These are phyloP conservation scores for Galeopterus variegatus DNA, from an alignment of 2,113 vertebrate genomes.

Conservation along the genomic window DNA sequence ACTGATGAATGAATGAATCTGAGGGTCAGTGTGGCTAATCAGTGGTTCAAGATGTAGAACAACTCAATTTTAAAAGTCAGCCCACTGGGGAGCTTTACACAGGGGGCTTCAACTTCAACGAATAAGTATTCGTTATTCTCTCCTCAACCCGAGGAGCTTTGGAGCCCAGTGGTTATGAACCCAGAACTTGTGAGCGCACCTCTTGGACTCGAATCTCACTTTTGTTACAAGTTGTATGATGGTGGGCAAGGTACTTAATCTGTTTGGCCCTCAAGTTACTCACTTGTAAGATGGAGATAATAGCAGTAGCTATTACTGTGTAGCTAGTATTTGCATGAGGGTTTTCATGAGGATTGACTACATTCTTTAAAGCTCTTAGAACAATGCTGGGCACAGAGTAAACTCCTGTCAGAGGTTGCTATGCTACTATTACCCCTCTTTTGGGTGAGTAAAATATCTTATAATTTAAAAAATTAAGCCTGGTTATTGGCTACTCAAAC, in stretches of 20 bases:
- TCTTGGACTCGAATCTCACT: neutral
- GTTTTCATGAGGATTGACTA: neutral
- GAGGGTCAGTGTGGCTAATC: neutral
- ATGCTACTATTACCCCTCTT: neutral
- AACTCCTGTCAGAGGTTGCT: neutral
- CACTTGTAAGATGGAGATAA: neutral
- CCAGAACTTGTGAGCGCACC: neutral
- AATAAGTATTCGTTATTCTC: neutral
- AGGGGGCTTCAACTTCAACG: neutral
- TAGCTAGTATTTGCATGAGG: neutral
- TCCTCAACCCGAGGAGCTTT: neutral
- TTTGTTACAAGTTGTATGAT: neutral
- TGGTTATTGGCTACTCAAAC: neutral
- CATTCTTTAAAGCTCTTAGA: neutral
- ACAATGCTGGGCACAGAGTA: neutral
- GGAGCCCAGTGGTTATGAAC: neutral
- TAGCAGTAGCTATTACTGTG: fast-evolving
- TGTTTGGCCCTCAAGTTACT: neutral
- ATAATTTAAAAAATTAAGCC: slow-evolving; percentile 23
- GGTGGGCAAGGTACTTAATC: neutral
- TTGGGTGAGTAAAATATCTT: neutral
- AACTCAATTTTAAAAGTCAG: neutral
- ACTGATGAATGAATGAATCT: no score
- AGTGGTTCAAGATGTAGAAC: neutral
- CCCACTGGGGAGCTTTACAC: neutral